These are phyloP conservation scores for Eutrigla gurnardus DNA, from an alignment of 2,797 vertebrate species.

Conservation along the genomic window DNA sequence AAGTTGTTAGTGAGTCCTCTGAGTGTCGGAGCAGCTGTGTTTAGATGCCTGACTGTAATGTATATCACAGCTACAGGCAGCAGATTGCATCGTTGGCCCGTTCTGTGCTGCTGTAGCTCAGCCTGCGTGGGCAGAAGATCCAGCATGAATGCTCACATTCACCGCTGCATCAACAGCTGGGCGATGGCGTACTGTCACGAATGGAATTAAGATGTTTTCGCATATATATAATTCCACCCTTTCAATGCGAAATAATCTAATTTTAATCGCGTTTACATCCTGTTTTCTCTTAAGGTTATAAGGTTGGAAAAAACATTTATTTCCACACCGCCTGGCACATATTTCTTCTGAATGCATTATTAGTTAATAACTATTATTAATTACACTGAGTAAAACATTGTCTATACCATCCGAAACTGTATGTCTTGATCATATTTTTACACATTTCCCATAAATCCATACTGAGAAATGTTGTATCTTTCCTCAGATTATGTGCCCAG, in stretches of 20 bases:
- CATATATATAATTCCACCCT: not conserved
- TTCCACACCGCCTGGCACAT: too few species aligned
- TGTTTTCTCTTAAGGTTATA: too few species aligned
- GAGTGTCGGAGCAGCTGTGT: constrained; percentile 22
- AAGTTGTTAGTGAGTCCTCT: constrained; percentile 3
- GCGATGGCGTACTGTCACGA: not conserved
- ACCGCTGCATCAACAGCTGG: constrained; percentile 19
- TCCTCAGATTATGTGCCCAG: too few species aligned
- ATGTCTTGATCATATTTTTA: too few species aligned
- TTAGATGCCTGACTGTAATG: constrained; percentile 6
- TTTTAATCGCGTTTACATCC: not conserved
- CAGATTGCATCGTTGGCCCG: not conserved
- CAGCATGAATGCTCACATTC: constrained; percentile 28
- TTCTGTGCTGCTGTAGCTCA: constrained; percentile 10
- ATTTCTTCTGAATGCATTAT: too few species aligned
- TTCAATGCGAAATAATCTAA: not conserved
- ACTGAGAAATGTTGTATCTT: too few species aligned
- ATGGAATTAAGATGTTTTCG: not conserved
- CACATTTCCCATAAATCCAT: too few species aligned
- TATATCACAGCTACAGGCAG: constrained; percentile 8
- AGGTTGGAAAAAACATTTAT: too few species aligned
- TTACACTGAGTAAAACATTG: too few species aligned
- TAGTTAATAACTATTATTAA: too few species aligned
- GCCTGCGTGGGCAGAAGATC: not conserved
- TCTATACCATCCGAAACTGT: too few species aligned